Percentiles rank a stretch among this genome's conserved stretches.
These are phyloP conservation scores for Protobothrops flavoviridis DNA, from an alignment of 2,113 vertebrate genomes.

Conservation along the genomic window DNA sequence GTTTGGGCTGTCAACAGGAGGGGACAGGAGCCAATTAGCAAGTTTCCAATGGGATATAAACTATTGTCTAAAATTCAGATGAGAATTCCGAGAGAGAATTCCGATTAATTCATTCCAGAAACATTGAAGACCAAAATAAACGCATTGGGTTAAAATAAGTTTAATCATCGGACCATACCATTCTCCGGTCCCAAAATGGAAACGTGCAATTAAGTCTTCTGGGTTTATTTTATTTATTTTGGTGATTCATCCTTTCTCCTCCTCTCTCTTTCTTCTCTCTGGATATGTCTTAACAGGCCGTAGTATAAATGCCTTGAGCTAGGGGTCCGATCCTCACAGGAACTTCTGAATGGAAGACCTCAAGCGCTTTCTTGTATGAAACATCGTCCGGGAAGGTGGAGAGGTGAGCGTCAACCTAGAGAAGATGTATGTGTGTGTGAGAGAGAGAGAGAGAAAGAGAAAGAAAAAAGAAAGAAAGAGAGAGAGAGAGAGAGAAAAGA, in stretches of 20 bases:
- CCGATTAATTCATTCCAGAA: background rate
- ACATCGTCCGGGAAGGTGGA: slow-evolving; percentile 77
- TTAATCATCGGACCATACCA: slow-evolving; percentile 38
- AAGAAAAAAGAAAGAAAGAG: background rate
- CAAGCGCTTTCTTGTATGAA: slow-evolving; percentile 62
- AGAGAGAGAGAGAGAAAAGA: background rate
- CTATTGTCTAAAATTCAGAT: background rate
- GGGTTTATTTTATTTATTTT: background rate
- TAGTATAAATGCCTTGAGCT: slow-evolving; percentile 62
- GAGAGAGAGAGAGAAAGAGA: background rate
- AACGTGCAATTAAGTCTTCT: rapidly evolving
- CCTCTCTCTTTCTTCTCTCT: too few relatives aligned
- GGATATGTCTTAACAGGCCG: background rate
- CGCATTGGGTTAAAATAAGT: rapidly evolving
- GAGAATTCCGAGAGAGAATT: background rate
- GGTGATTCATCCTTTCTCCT: too few relatives aligned
- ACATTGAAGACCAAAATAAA: background rate
- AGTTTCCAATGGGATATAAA: background rate
- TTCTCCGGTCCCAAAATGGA: background rate
- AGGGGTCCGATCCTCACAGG: slow-evolving; percentile 51
- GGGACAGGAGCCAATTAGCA: background rate
- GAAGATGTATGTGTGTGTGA: background rate
- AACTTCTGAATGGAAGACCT: slow-evolving; percentile 61
- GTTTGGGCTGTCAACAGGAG: background rate
- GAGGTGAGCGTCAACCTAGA: slow-evolving; percentile 76